These are phyloP conservation scores for Holacanthus passer DNA, from an alignment of 2,113 vertebrate genomes.

Conservation along the genomic window DNA sequence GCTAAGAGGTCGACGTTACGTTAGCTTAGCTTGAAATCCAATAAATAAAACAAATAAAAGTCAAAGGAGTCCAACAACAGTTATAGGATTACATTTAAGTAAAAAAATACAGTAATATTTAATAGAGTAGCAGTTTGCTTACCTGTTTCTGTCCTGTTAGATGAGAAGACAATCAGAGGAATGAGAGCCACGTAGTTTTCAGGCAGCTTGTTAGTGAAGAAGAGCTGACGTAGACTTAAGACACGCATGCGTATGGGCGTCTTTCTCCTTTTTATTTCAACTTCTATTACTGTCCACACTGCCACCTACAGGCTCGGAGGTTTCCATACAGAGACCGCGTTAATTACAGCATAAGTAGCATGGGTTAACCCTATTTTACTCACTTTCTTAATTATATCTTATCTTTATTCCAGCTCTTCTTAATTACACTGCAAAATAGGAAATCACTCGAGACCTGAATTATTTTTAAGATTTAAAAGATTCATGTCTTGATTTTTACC, in stretches of 20 bases:
- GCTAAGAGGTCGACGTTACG: slow-evolving; percentile 11
- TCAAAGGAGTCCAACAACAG: fast-evolving
- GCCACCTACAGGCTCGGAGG: slow-evolving; percentile 56
- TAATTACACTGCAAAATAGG: background rate
- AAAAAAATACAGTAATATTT: fast-evolving
- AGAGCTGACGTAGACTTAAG: slow-evolving; percentile 79
- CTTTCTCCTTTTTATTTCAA: fast-evolving
- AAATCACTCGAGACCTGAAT: background rate
- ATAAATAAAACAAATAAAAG: background rate
- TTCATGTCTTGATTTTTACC: no score
- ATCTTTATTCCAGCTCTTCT: background rate
- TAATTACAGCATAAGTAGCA: background rate
- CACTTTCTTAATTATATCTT: background rate
- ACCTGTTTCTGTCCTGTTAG: slow-evolving; percentile 48
- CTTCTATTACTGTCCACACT: background rate
- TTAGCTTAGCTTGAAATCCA: background rate
- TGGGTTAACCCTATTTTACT: background rate
- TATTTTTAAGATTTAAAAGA: background rate
- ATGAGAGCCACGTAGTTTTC: slow-evolving; percentile 77
- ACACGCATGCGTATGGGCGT: slow-evolving; percentile 69
- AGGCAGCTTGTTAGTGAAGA: background rate
- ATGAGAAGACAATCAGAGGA: background rate
- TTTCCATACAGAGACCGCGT: background rate
- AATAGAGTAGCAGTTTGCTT: background rate
- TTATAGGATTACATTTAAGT: fast-evolving